Conservation (phyloP, 2,113 vertebrate species). For the Cyrtonyx montezumae region DNA sequence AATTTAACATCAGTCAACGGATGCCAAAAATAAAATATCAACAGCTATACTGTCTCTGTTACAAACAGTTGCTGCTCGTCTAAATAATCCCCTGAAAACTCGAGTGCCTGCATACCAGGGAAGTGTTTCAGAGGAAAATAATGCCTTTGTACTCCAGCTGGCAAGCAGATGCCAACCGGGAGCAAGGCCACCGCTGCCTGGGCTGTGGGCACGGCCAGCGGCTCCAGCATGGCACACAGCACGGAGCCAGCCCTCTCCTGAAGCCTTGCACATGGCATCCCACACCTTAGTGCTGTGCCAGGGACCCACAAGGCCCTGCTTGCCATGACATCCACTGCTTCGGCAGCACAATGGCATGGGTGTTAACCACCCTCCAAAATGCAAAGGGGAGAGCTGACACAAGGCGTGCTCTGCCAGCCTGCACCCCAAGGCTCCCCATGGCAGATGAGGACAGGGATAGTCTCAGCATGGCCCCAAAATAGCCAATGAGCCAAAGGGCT, state of each 20-base stretch:
- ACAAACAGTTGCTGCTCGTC: slow-evolving; percentile 65
- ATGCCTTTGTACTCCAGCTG: slow-evolving; percentile 64
- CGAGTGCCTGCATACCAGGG: slow-evolving; percentile 23
- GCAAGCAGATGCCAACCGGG: slow-evolving; percentile 35
- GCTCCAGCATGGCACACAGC: background rate
- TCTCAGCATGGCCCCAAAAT: background rate
- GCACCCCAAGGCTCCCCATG: background rate
- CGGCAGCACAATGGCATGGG: rapidly evolving
- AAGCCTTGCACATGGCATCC: rapidly evolving
- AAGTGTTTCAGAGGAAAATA: slow-evolving; percentile 42
- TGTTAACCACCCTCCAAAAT: background rate
- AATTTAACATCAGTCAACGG: slow-evolving; percentile 36
- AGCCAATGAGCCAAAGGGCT: background rate
- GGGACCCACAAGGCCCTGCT: rapidly evolving
- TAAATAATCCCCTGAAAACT: slow-evolving; percentile 60
- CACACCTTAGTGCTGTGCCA: rapidly evolving
- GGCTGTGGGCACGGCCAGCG: background rate
- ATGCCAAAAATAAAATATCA: slow-evolving; percentile 62
- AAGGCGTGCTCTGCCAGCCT: background rate
- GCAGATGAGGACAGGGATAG: background rate
- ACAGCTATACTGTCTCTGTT: slow-evolving; percentile 33
- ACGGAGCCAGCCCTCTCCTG: background rate
- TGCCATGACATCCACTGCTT: background rate
- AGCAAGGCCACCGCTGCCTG: slow-evolving; percentile 11
- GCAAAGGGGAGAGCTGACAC: background rate